Conservation (phyloP, 2,113 vertebrate genomes). For the Microcebus ravelobensis region DNA sequence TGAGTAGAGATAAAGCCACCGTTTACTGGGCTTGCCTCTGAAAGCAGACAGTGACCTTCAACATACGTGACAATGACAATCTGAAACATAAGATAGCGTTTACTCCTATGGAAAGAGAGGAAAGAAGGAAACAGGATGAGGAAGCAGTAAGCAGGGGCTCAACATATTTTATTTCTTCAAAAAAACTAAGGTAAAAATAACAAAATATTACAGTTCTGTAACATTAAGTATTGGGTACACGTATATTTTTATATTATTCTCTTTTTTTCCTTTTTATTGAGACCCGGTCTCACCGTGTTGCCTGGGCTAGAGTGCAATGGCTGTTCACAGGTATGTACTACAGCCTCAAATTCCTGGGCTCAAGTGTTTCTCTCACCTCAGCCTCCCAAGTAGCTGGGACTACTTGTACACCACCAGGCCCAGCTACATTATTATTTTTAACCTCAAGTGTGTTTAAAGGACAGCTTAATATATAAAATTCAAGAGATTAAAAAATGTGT, state of each 20-base stretch:
- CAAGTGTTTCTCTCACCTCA: background rate
- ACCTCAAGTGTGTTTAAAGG: background rate
- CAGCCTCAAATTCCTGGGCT: background rate
- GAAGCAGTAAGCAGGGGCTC: background rate
- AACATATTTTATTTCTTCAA: background rate
- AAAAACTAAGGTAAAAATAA: background rate
- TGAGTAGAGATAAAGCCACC: background rate
- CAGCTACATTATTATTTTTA: background rate
- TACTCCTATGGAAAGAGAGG: background rate
- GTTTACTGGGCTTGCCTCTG: background rate
- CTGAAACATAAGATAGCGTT: background rate
- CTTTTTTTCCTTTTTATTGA: background rate
- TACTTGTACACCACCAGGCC: accelerated
- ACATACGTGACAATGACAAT: background rate
- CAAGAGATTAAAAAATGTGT: background rate
- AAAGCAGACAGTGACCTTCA: background rate
- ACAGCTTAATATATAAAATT: slow-evolving; percentile 34
- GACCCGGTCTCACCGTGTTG: background rate
- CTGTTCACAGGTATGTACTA: background rate
- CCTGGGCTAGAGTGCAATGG: background rate
- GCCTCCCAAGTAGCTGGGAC: background rate
- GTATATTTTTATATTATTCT: background rate
- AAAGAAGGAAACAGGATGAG: background rate
- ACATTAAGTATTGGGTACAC: background rate
- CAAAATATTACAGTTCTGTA: background rate